Evolutionary conservation across 2,797 vertebrate genomes (phyloP), one percentile per base, ranked within the genome.

Genomic region (Sebastes kiyomatsui): DNA sequence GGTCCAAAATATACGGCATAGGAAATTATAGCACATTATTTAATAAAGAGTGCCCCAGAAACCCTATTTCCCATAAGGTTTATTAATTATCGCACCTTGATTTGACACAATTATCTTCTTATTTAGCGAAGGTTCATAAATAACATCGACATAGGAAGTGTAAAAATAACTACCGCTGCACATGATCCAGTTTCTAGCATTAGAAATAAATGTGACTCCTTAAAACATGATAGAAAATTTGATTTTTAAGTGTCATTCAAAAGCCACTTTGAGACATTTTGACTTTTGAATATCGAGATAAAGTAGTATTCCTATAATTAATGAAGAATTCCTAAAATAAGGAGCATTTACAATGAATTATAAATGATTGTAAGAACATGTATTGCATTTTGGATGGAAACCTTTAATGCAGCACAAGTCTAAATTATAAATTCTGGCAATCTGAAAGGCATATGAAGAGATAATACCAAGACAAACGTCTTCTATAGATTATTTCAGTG

Each of bases 71-170:
- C 64, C 27, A 2, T 62, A 30, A 71, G 67, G 67, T 83, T 90
- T 87, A 79, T 83, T 89, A 87, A 90, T 86, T 85, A 75, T 87
- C 60, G 13, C 66, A 72, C 64, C 35, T 46, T 75, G 12, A 85
- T 87, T 90, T 85, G 86, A 91, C 84, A 90, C 77, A 87, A 38
- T 89, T 89, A 84, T 74, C 33, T 75, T 85, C 77, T 90, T 86
- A 87, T 85, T 89, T 87, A 88, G 83, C 81, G 84, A 89, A 61
- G 49, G 75, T 83, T 75, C 65, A 80, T 67, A 59, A 87, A 79
- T 90, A 81, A 83, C 72, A 77, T 69, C 22, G 38, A 62, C 30
- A 49, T 23, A 73, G 66, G 49, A 74, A 58, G 76, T 64, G 30
- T 75, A 74, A 81, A 80, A 88, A 81, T 83, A 88, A 81, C 38